Conservation (phyloP, 1,140 invertebrate species). For the Drosophila persimilis region DNA sequence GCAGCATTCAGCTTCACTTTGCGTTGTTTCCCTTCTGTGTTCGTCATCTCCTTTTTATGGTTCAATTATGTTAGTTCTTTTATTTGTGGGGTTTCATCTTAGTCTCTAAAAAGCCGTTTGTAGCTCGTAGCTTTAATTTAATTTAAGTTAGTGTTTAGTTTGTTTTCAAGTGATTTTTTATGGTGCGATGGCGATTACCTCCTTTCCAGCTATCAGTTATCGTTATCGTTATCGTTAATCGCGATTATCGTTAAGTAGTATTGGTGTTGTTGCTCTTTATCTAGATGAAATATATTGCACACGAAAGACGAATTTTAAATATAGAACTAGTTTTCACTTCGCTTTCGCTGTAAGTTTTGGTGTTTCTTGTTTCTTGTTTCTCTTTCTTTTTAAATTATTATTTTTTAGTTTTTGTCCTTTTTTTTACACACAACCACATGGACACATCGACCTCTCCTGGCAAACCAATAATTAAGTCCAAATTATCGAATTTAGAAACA, state of each 20-base stretch:
- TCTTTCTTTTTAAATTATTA: constrained; percentile 5
- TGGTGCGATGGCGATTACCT: constrained; percentile 23
- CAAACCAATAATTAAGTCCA: constrained; percentile 44
- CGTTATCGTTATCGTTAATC: constrained; percentile 6
- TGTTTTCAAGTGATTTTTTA: constrained; percentile 31
- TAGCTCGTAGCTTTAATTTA: neutral
- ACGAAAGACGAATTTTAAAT: constrained; percentile 49
- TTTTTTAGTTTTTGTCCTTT: constrained; percentile 23
- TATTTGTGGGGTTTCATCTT: constrained; percentile 17
- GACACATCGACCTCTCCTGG: constrained; percentile 55
- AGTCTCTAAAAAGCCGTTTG: constrained; percentile 61
- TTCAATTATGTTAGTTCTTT: constrained; percentile 34
- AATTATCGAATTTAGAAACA: neutral
- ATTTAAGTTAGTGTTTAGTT: constrained; percentile 25
- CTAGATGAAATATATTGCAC: constrained; percentile 49
- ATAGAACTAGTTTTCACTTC: constrained; percentile 23
- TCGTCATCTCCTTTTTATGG: constrained; percentile 2
- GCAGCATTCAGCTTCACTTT: constrained; percentile 58
- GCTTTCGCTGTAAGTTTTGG: constrained; percentile 14
- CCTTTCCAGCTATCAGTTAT: constrained; percentile 15
- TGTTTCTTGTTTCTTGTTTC: constrained; percentile 6
- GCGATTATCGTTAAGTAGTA: constrained; percentile 22
- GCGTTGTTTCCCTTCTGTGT: constrained; percentile 20
- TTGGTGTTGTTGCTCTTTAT: constrained; percentile 24
- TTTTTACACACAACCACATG: constrained; percentile 69